Evolutionary conservation across 2,797 vertebrate genomes (phyloP).

Genomic region (Channallabes apus): DNA sequence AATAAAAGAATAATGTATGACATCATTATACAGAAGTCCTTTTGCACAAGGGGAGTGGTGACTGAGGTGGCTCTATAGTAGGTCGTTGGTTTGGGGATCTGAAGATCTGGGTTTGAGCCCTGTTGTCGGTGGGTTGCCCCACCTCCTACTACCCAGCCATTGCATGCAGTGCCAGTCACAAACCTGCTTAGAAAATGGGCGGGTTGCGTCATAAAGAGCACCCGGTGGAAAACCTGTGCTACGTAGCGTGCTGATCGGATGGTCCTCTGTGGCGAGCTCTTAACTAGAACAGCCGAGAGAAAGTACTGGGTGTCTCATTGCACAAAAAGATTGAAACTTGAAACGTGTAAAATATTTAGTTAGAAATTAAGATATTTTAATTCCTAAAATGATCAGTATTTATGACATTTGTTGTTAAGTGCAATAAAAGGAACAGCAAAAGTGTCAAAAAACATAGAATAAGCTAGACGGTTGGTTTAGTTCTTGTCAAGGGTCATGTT

Average conservation of each 20-base stretch:
- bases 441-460: background rate
- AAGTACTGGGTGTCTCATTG: background rate
- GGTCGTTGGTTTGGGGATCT: no score
- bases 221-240: no score
- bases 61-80: no score
- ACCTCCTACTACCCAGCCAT: no score
- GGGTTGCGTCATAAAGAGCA: no score
- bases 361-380: background rate
- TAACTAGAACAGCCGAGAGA: no score
- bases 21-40: background rate
- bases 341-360: background rate
- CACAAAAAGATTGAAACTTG: background rate
- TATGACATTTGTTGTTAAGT: background rate
- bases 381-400: background rate
- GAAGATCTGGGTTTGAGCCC: no score
- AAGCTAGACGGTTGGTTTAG: background rate
- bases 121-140: no score
- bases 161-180: no score
- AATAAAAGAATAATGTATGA: background rate
- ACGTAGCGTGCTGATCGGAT: no score
- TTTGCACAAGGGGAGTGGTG: background rate
- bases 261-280: no score
- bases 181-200: no score
- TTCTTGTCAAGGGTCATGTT: background rate
- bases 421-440: background rate